These are phyloP conservation scores for Polydrusus pterygomalis DNA, from an alignment of 2,888 invertebrate genomes.

Conservation along the genomic window DNA sequence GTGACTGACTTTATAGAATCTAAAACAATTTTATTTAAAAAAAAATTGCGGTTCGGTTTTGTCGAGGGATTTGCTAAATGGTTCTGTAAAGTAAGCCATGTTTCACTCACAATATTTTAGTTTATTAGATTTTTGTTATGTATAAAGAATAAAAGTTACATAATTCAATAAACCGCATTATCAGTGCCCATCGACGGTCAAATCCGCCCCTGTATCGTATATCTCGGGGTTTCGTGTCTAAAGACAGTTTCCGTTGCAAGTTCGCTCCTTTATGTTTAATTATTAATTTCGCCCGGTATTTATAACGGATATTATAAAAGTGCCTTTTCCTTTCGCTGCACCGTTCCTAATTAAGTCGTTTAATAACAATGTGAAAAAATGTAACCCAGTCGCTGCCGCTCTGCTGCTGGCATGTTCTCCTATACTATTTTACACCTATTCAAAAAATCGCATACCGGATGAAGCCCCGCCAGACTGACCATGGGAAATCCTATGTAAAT, in stretches of 20 bases:
- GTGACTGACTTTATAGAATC: too few species aligned
- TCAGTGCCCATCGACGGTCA: neutral
- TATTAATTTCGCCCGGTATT: slow-evolving; percentile 50
- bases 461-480: too few species aligned
- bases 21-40: too few species aligned
- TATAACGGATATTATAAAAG: slow-evolving; percentile 51
- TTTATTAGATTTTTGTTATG: too few species aligned
- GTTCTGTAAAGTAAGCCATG: too few species aligned
- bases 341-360: slow-evolving; percentile 48
- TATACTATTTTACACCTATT: slow-evolving; percentile 19
- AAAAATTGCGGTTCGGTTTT: too few species aligned
- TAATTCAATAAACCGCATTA: too few species aligned
- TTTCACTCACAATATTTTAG: too few species aligned
- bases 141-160: too few species aligned
- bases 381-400: slow-evolving; percentile 7
- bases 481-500: too few species aligned
- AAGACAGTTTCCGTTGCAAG: slow-evolving; percentile 43
- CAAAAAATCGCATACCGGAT: too few species aligned
- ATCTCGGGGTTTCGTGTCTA: slow-evolving; percentile 38
- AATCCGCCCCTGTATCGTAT: slow-evolving; percentile 32
- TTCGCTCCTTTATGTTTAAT: slow-evolving; percentile 48
- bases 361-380: slow-evolving; percentile 45
- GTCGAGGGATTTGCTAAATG: too few species aligned
- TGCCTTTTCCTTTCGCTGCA: slow-evolving; percentile 43
- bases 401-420: slow-evolving; percentile 3